Base-by-base conservation (phyloP, 2,888 invertebrate genomes). In the Harpalus rubripes region DNA sequence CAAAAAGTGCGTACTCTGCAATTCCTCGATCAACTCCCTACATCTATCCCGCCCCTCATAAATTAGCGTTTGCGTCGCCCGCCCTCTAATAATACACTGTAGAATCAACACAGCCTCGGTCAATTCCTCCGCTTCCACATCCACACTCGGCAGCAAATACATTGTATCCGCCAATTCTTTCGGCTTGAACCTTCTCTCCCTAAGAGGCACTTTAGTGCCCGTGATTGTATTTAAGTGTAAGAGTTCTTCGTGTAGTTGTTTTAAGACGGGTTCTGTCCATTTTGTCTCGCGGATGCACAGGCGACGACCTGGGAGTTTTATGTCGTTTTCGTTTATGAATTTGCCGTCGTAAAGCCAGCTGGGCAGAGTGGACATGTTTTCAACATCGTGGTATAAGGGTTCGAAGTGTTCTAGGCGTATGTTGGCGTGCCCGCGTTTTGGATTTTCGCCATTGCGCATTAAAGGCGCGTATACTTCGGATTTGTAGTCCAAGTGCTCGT, bases 11-110 rank as follows among this genome's bases (percentile, higher is more conserved):
- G 93, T 95, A 5, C 94, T 94, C 89, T 95, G 93, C 88, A 96
- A 89, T 91, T 96, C 96, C 81, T 94, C 92, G 0, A 96, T 96
- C 85, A 96, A 90, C 88, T 96, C 95, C 18, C 93, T 92, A 22
- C 95, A 94, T 81, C 94, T 93, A 85, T 94, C 93, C 85, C 95
- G 93, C 0, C 95, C 96, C 89, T 95, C 94, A 89, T 93, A 94
- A 93, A 96, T 95, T 93, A 95, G 90, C 87, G 92, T 94, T 90
- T 96, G 96, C 15, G 95, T 93, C 6, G 95, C 95, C 18, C 96
- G 91, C 1, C 96, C 96, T 86, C 94, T 91, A 0, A 96, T 91
- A 39, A 95, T 90, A 88, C 93, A 94, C 89, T 96, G 95, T 82
- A 96, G 88, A 86, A 93, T 90, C 58, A 95, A 91, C 39, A 94